Conservation (phyloP, 2,888 invertebrate species). For the Tiliacea citrago region DNA sequence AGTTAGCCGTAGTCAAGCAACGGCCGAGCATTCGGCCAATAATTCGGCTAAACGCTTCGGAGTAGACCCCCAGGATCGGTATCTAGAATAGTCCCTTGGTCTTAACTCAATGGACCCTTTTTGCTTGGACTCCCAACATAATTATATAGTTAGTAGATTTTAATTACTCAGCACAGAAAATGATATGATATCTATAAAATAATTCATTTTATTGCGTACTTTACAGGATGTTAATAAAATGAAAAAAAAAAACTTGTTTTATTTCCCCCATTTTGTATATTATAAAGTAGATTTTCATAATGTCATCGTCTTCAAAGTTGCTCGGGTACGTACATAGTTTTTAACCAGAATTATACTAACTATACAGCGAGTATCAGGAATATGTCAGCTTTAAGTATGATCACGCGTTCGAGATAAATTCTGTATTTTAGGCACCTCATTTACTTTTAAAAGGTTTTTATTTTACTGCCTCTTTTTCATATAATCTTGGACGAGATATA, state of each 20-base stretch:
- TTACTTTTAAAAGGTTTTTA: background rate
- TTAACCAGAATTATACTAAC: constrained; percentile 9
- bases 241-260: constrained; percentile 19
- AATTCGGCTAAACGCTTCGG: too few relatives aligned
- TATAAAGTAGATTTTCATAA: background rate
- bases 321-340: constrained; percentile 36
- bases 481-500: background rate
- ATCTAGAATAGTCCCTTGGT: too few relatives aligned
- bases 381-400: too few relatives aligned
- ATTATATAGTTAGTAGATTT: too few relatives aligned
- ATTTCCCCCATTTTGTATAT: constrained; percentile 19
- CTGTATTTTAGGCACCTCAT: background rate
- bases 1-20: too few relatives aligned
- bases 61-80: too few relatives aligned
- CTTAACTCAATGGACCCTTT: too few relatives aligned
- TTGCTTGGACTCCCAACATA: too few relatives aligned
- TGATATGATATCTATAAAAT: constrained; percentile 10
- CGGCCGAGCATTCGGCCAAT: too few relatives aligned
- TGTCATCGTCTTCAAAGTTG: constrained; percentile 28
- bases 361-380: too few relatives aligned
- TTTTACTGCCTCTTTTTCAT: background rate
- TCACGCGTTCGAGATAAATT: too few relatives aligned
- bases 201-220: background rate
- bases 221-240: constrained; percentile 10
- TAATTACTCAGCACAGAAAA: background rate